Percentiles rank a stretch among this genome's conserved stretches.
These are phyloP conservation scores for Catocala fraxini DNA, from an alignment of 2,888 invertebrate genomes.

Conservation along the genomic window DNA sequence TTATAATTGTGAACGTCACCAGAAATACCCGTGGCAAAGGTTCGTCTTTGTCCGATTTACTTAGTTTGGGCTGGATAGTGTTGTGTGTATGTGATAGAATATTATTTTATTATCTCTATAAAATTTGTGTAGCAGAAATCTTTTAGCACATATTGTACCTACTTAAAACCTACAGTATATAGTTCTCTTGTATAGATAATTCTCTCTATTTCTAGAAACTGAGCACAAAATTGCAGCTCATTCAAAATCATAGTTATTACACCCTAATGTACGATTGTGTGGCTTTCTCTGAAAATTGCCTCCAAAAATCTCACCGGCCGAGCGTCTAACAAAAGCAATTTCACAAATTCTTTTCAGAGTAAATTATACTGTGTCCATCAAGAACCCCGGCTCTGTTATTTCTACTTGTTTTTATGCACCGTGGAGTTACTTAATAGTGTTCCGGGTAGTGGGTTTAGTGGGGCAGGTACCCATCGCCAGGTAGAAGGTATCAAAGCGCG, in stretches of 20 bases:
- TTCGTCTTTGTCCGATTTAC: not conserved
- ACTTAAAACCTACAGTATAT: not conserved
- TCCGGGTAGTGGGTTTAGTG: constrained; percentile 78
- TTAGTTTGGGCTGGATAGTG: too few species aligned
- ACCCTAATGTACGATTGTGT: constrained; percentile 35
- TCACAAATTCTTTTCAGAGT: constrained; percentile 60
- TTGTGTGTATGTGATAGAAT: too few species aligned
- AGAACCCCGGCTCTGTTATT: constrained; percentile 65
- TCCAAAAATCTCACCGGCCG: constrained; percentile 24
- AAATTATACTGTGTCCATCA: constrained; percentile 73
- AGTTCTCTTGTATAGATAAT: not conserved
- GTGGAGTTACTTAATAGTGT: constrained; percentile 80
- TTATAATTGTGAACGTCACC: constrained; percentile 5
- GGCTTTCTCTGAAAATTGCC: constrained; percentile 38
- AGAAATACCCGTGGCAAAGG: not conserved
- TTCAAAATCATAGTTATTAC: constrained; percentile 32
- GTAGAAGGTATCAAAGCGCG: constrained; percentile 71
- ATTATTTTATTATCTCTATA: not conserved
- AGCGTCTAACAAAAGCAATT: constrained; percentile 57
- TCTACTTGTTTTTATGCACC: constrained; percentile 75
- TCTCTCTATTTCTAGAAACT: constrained; percentile 26
- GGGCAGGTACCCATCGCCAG: constrained; percentile 77
- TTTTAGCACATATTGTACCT: not conserved
- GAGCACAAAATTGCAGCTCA: constrained; percentile 19
- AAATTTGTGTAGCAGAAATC: not conserved